Base-by-base conservation (phyloP, 2,888 invertebrate species). In the Neoscelio sp. region DNA sequence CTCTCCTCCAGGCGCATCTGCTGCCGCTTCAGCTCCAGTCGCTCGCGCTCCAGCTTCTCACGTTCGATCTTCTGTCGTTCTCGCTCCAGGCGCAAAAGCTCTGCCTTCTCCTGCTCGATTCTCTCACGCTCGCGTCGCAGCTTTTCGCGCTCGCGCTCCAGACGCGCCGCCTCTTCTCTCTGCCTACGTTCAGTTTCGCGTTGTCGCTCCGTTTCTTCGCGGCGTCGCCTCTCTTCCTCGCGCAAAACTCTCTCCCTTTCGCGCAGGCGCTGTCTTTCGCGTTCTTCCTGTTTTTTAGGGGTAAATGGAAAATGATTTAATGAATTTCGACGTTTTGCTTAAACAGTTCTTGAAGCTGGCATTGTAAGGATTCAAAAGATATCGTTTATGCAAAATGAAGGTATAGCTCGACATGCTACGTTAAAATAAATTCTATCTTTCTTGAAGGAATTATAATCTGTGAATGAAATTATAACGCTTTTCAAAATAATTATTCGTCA, bases 51-150 rank as follows among this genome's bases (percentile, higher is more conserved):
- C 60, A 95, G 89, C 86, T 94, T 94, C 85, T 96, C 96, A 10
- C 95, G 89, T 85, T 94, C 94, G 56, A 93, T 84, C 48, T 96
- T 94, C 87, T 97, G 96, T 50, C 96, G 93, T 88, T 97, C 97
- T 10, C 97, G 93, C 89, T 97, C 97, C 80, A 97, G 89, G 56
- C 96, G 94, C 82, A 97, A 91, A 17, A 97, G 90, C 87, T 98
- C 97, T 10, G 95, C 95, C 90, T 96, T 96, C 88, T 97, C 97
- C 1, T 96, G 93, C 88, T 98, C 98, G 60, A 98, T 94, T 83
- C 95, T 94, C 85, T 97, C 97, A 15, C 97, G 93, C 91, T 98
- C 98, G 8, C 96, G 91, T 44, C 95, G 93, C 78, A 97, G 91
- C 86, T 96, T 95, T 85, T 96, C 95, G 18, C 96, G 92, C 89